A percentile compares a stretch with the other conserved stretches of the same genome.
phyloP scores from a whole-genome alignment of 2,113 vertebrate species.

The Naja naja region DNA sequence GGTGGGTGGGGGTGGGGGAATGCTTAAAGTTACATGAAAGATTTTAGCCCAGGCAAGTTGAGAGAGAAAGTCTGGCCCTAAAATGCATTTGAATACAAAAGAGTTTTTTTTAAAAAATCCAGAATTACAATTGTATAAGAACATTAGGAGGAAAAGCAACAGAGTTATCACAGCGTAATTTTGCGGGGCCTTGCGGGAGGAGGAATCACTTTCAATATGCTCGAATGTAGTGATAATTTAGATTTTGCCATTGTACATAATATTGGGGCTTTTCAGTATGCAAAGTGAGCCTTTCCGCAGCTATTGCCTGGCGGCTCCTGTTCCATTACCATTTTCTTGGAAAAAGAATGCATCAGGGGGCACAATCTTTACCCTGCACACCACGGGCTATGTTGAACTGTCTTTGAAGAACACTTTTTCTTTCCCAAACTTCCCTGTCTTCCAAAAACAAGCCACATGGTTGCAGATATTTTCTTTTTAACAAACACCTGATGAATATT shows the following conservation, averaged over 20 bases:
- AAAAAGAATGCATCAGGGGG: background rate
- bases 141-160: background rate
- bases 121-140: background rate
- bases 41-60: background rate
- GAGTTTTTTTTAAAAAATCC: background rate
- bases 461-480: background rate
- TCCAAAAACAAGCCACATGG: background rate
- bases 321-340: background rate
- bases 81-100: background rate
- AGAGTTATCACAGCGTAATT: background rate
- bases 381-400: background rate
- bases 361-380: background rate
- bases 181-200: background rate
- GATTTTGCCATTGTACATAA: background rate
- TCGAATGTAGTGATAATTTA: background rate
- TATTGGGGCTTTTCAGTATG: background rate
- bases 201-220: background rate
- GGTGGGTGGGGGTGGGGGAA: rapidly evolving
- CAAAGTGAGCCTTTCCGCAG: background rate
- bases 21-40: background rate
- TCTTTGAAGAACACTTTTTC: background rate
- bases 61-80: background rate
- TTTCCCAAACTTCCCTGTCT: background rate
- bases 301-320: background rate
- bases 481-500: background rate